Conservation (phyloP, 2,113 vertebrate genomes). For the Sprattus sprattus region DNA sequence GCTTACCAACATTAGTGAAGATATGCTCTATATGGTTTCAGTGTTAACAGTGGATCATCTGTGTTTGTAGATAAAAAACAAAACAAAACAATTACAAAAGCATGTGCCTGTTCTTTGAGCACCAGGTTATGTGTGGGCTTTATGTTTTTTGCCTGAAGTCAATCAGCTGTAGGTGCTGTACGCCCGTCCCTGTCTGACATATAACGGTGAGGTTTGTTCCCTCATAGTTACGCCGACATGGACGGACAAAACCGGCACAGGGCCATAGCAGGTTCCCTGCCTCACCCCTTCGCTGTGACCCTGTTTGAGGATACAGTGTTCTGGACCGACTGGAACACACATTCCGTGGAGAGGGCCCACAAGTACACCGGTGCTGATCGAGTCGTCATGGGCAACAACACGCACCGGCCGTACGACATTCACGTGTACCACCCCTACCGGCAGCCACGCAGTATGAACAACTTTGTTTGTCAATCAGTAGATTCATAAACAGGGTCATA, state of each 20-base stretch:
- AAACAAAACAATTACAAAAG: not conserved
- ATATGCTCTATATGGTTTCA: too few species aligned
- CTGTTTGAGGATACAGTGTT: conserved; percentile 69
- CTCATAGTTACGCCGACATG: conserved; percentile 67
- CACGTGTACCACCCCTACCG: conserved; percentile 68
- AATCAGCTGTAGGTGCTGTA: not conserved
- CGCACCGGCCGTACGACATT: conserved; percentile 66
- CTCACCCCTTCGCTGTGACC: conserved; percentile 63
- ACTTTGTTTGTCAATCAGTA: not conserved
- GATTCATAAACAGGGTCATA: not conserved
- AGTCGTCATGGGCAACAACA: conserved; percentile 69
- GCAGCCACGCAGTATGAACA: conserved; percentile 60
- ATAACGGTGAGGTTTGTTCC: not conserved
- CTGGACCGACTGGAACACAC: conserved; percentile 73
- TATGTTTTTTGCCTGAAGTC: not conserved
- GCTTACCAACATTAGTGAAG: too few species aligned
- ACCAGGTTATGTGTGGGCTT: not conserved
- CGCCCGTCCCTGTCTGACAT: not conserved
- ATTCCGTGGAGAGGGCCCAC: conserved; percentile 67
- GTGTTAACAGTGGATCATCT: too few species aligned
- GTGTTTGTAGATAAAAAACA: too few species aligned
- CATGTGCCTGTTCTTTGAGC: not conserved
- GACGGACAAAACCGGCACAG: conserved; percentile 67
- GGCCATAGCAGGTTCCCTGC: conserved; percentile 62
- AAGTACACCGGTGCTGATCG: conserved; percentile 67